Percentiles rank a stretch among this genome's conserved stretches.
phyloP scores from a whole-genome alignment of 2,113 vertebrate species.

The Epinephelus moara region DNA sequence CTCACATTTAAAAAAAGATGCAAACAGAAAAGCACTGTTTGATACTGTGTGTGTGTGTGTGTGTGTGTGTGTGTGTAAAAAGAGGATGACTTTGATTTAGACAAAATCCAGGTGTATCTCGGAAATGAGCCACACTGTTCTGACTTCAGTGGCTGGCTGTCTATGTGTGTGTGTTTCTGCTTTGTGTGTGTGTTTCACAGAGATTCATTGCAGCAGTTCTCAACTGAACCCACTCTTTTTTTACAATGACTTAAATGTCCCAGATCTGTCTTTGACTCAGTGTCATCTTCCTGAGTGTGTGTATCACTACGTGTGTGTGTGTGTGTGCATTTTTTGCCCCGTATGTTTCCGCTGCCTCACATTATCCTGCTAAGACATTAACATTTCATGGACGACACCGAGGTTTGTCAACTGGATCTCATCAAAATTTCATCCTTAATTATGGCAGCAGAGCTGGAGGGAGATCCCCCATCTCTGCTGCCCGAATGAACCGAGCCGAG shows the following conservation, averaged over 20 bases:
- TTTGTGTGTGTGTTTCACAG: not conserved
- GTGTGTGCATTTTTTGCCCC: not conserved
- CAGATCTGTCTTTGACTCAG: constrained; percentile 74
- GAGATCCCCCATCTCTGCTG: constrained; percentile 18
- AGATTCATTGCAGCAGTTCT: constrained; percentile 51
- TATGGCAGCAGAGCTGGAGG: constrained; percentile 49
- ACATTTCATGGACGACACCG: constrained; percentile 68
- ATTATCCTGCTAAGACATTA: constrained; percentile 63
- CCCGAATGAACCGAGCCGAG: not conserved
- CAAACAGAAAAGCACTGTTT: constrained; percentile 18
- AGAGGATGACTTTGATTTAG: constrained; percentile 49
- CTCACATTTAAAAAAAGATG: constrained; percentile 11
- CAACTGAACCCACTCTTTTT: constrained; percentile 33
- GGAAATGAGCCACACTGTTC: constrained; percentile 25
- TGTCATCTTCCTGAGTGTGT: constrained; percentile 28
- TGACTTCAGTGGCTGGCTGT: constrained; percentile 14
- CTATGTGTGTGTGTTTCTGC: not conserved
- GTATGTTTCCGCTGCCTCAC: constrained; percentile 28
- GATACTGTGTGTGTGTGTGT: not conserved
- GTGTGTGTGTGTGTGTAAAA: constrained; percentile 10
- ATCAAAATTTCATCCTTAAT: constrained; percentile 73
- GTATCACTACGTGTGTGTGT: not conserved
- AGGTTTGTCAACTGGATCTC: constrained; percentile 72
- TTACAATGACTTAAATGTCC: constrained; percentile 66
- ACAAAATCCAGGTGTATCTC: constrained; percentile 51